phyloP scores from a whole-genome alignment of 2,797 vertebrate genomes.

The Aldrovandia affinis region DNA sequence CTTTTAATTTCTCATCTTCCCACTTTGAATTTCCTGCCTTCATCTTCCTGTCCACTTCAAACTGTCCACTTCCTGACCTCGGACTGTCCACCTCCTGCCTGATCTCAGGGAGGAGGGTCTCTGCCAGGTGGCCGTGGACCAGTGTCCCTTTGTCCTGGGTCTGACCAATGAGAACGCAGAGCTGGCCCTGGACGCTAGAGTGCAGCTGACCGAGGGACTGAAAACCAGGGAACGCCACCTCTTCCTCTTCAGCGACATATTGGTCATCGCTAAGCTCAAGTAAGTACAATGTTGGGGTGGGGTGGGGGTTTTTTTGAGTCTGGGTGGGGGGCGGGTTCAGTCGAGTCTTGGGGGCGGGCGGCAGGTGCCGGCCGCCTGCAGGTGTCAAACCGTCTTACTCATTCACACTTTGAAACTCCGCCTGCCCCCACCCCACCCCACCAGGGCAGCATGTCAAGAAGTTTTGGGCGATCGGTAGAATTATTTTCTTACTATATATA shows the following conservation, averaged over 20 bases:
- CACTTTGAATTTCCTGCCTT: no score
- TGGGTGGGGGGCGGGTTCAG: no score
- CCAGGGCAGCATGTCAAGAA: no score
- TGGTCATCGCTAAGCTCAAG: conserved; percentile 76
- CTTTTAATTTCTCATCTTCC: no score
- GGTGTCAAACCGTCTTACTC: background rate
- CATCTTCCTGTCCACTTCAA: no score
- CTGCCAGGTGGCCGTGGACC: conserved; percentile 62
- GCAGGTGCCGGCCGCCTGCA: no score
- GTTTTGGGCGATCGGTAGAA: no score
- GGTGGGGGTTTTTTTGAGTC: no score
- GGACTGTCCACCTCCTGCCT: conserved; percentile 20
- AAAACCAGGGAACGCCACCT: conserved; percentile 70
- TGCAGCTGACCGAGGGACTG: conserved; percentile 66
- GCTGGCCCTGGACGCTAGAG: conserved; percentile 67
- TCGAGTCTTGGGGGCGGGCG: no score
- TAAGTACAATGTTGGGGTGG: no score
- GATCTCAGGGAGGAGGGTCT: conserved; percentile 67
- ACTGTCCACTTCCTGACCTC: background rate
- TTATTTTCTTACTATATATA: no score
- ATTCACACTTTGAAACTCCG: background rate
- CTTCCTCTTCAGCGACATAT: conserved; percentile 72
- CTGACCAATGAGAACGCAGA: conserved; percentile 65
- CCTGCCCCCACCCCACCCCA: no score
- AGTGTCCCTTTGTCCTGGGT: conserved; percentile 75